A percentile compares a stretch with the other conserved stretches of the same genome.
Evolutionary conservation across 2,888 invertebrate genomes (phyloP).

Genomic region (Blastobasis lacticolella): DNA sequence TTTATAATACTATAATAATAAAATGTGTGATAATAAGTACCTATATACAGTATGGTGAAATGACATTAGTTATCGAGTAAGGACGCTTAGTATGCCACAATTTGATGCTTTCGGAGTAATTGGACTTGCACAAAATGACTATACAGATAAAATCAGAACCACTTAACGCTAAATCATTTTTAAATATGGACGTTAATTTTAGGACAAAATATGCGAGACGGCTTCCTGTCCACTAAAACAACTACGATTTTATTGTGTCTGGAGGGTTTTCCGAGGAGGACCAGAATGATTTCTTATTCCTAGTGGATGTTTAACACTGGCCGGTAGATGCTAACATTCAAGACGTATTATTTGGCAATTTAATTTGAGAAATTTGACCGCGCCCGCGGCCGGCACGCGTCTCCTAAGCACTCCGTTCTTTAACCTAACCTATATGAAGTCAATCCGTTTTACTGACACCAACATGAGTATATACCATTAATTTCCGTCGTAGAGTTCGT

Average conservation of each 20-base stretch:
- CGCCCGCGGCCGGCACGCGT: conserved; percentile 10
- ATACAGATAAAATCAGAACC: conserved; percentile 45
- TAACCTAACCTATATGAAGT: too few species aligned
- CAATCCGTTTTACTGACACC: too few species aligned
- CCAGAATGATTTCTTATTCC: conserved; percentile 58
- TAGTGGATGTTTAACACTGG: conserved; percentile 69
- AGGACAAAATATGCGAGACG: conserved; percentile 69
- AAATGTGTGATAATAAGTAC: conserved; percentile 12
- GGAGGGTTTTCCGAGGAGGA: conserved; percentile 66
- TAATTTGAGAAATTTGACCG: conserved; percentile 45
- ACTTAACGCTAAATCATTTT: conserved; percentile 69
- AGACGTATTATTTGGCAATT: conserved; percentile 49
- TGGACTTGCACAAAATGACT: conserved; percentile 39
- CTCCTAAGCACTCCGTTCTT: too few species aligned
- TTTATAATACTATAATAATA: conserved; percentile 30
- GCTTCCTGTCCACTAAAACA: conserved; percentile 48
- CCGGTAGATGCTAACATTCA: conserved; percentile 58
- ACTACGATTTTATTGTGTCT: conserved; percentile 60
- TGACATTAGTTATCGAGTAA: conserved; percentile 24
- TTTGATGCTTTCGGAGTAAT: conserved; percentile 20
- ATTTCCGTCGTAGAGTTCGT: conserved; percentile 31
- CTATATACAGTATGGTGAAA: conserved; percentile 39
- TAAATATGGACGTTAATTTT: conserved; percentile 68
- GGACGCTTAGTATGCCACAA: conserved; percentile 30
- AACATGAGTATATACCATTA: conserved; percentile 16